Evolutionary conservation across 2,797 vertebrate species (phyloP), one percentile per base, ranked within the genome.

Genomic region (Rousettus madagascariensis): DNA sequence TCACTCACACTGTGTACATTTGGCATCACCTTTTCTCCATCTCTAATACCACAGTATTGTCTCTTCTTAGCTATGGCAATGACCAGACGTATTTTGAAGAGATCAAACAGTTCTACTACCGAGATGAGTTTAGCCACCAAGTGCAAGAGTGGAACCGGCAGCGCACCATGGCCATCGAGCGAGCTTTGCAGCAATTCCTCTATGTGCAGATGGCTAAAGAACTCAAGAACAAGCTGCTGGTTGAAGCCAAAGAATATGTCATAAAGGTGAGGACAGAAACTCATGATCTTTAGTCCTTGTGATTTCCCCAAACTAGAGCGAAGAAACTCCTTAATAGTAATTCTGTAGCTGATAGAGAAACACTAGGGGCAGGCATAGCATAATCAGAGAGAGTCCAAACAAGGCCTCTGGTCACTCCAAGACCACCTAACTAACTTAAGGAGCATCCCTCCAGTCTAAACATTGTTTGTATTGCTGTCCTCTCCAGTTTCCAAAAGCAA

Each of bases 141-240:
- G 99, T 99, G 92, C 99, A 99, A 95, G 99, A 99, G 97, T 99
- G 99, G 99, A 99, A 99, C 97, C 99, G 99, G 59, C 99, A 99
- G 98, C 99, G 99, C 91, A 99, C 99, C 0, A 98, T 99, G 98
- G 99, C 99, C 97, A 99, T 99, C 0, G 99, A 99, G 96, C 98
- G 99, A 57, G 93, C 99, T 15, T 99, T 99, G 96, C 99, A 98
- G 97, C 99, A 99, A 95, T 99, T 99, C 98, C 99, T 99, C 57
- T 99, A 99, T 0, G 99, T 99, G 55, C 99, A 99, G 98, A 99
- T 99, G 99, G 99, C 99, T 88, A 99, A 99, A 96, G 99, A 99
- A 94, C 98, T 99, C 57, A 99, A 99, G 98, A 99, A 99, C 98
- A 99, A 99, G 97, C 98, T 99, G 30, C 96, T 99, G 8, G 97